Percentiles rank a stretch among this genome's conserved stretches.
These are phyloP conservation scores for Scaptodrosophila latifasciaeformis DNA, from an alignment of 2,888 invertebrate genomes.

Conservation along the genomic window DNA sequence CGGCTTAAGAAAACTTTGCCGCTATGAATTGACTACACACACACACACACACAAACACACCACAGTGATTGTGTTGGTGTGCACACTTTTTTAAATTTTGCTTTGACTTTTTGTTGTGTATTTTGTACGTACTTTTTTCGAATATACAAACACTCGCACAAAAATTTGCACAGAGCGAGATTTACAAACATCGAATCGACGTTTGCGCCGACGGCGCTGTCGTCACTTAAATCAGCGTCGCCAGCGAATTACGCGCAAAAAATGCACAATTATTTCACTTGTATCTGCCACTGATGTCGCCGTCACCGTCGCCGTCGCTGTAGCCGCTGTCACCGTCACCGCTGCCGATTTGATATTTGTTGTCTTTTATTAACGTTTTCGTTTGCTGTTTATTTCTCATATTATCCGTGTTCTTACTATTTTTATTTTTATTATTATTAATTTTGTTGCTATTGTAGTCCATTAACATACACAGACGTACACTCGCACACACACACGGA, in stretches of 20 bases:
- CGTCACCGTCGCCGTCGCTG: too few relatives aligned
- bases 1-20: constrained; percentile 26
- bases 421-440: background rate
- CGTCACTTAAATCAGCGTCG: constrained; percentile 45
- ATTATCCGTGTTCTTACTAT: constrained; percentile 8
- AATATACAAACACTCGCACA: constrained; percentile 4
- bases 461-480: constrained; percentile 14
- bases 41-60: too few relatives aligned
- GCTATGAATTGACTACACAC: too few relatives aligned
- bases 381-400: constrained; percentile 16
- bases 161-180: constrained; percentile 5
- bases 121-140: constrained; percentile 41
- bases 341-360: constrained; percentile 22
- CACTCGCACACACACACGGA: constrained; percentile 16
- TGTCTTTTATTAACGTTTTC: too few relatives aligned
- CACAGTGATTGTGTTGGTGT: too few relatives aligned
- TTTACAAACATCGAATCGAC: constrained; percentile 23
- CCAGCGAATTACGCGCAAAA: constrained; percentile 1
- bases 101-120: constrained; percentile 18
- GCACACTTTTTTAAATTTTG: constrained; percentile 21
- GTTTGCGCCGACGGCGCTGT: constrained; percentile 26
- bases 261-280: constrained; percentile 33
- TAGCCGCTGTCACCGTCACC: too few relatives aligned
- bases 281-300: too few relatives aligned
- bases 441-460: constrained; percentile 32